Base-by-base conservation (phyloP, 2,797 vertebrate species). In the Merluccius polli region DNA sequence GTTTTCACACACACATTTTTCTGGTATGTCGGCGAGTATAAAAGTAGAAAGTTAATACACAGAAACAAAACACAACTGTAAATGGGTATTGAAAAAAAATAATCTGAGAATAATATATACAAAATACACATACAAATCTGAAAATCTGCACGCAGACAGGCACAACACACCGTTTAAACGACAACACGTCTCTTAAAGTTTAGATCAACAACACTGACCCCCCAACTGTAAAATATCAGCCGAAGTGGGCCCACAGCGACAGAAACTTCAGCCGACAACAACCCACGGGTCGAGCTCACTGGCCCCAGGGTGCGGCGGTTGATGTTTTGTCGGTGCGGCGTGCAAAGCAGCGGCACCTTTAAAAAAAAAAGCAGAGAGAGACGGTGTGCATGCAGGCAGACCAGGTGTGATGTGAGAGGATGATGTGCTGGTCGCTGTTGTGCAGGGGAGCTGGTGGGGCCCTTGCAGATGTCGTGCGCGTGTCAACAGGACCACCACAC, bases 381-480 rank as follows among this genome's bases (percentile, higher is more conserved):
- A 12, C 38, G 38, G 38, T 6, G 2, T 36, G 35, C 29, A 75
- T 21, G n/a, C n/a, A n/a, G n/a, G n/a, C n/a, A n/a, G n/a, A n/a
- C n/a, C 3, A 44, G 16, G 21, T 32, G 32, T 33, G 63, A 41
- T 33, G 4, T n/a, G 12, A 27, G 29, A 73, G 2, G 48, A 18
- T 69, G n/a, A 36, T 9, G 18, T 35, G 32, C 30, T 38, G 35
- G n/a, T 83, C n/a, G n/a, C n/a, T n/a, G 78, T 84, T 69, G 75
- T 81, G 41, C 33, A 95, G 95, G 95, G 81, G 93, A 93, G 21
- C 84, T 95, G 79, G 81, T 94, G 91, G 94, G 96, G 80, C 91
- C 94, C 0, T 85, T 95, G 83, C 85, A 93, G 70, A 86, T 96
- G 52, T 93, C 87, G 1, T 96, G 95, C 76, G 84, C 81, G 73